Evolutionary conservation across 2,113 vertebrate genomes (phyloP).

Genomic region (Silurus glanis): DNA sequence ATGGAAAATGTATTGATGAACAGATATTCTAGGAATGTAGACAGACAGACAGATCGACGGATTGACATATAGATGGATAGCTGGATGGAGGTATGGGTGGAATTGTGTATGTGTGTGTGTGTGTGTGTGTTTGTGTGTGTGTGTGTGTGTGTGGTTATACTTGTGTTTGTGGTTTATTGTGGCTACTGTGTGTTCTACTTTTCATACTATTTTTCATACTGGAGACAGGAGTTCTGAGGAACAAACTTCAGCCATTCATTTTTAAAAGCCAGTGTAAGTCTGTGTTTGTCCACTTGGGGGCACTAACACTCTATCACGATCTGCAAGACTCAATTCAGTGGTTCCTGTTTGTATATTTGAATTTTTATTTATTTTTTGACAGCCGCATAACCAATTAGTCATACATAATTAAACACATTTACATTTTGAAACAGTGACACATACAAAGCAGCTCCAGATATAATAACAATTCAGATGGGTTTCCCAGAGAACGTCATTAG

Average conservation of each 20-base stretch:
- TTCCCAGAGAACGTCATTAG: neutral
- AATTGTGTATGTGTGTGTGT: no score
- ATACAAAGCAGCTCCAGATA: neutral
- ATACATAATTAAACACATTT: neutral
- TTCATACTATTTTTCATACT: neutral
- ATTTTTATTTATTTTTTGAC: neutral
- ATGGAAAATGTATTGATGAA: no score
- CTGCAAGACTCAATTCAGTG: neutral
- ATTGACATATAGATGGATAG: no score
- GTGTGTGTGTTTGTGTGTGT: no score
- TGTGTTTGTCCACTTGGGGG: conserved; percentile 16
- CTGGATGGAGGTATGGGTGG: no score
- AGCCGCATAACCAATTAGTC: neutral
- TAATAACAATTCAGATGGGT: neutral
- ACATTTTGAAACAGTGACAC: neutral
- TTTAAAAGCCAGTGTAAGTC: neutral
- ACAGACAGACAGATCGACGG: no score
- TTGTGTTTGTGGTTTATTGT: neutral
- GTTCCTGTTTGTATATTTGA: neutral
- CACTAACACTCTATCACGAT: neutral
- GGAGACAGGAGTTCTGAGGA: neutral
- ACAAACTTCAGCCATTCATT: neutral
- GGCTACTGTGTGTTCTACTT: neutral
- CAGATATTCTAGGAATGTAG: no score
- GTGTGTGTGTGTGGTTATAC: no score